Evolutionary conservation across 2,888 invertebrate species (phyloP).

Genomic region (Oscheius sp.): DNA sequence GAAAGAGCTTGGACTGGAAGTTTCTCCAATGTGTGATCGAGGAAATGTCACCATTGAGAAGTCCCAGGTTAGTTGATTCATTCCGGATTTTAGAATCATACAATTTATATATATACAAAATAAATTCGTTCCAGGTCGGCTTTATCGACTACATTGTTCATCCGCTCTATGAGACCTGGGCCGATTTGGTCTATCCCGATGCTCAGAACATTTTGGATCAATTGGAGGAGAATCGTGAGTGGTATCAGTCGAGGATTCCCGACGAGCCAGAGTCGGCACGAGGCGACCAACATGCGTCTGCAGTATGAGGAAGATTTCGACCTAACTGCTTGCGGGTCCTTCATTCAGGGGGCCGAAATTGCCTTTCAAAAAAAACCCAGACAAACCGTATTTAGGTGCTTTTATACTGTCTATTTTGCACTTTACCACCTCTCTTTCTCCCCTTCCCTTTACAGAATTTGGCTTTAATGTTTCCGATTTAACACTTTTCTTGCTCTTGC

Average conservation of each 20-base stretch:
- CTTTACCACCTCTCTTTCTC: conserved; percentile 2
- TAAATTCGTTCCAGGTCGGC: conserved; percentile 82
- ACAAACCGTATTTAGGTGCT: conserved; percentile 20
- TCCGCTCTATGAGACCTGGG: conserved; percentile 99
- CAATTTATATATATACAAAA: not conserved
- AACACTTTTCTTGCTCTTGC: conserved; percentile 20
- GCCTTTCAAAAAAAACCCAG: conserved; percentile 7
- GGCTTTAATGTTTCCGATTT: conserved; percentile 20
- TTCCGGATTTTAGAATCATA: not conserved
- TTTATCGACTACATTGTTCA: conserved; percentile 99
- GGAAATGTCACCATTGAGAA: conserved; percentile 96
- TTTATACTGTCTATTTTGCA: conserved; percentile 6
- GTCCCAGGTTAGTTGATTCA: conserved; percentile 81
- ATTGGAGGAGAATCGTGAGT: conserved; percentile 87
- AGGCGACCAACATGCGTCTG: conserved; percentile 7
- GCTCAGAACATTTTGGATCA: conserved; percentile 97
- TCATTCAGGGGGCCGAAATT: conserved; percentile 24
- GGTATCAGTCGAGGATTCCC: conserved; percentile 67
- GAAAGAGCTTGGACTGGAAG: conserved; percentile 92
- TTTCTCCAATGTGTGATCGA: conserved; percentile 99
- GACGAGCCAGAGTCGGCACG: conserved; percentile 63
- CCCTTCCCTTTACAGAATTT: conserved; percentile 11
- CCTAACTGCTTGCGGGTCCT: conserved; percentile 1
- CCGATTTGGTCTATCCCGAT: conserved; percentile 97
- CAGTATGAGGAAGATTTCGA: not conserved